Conservation (phyloP, 2,888 invertebrate species). For the Smittia aterrima region DNA sequence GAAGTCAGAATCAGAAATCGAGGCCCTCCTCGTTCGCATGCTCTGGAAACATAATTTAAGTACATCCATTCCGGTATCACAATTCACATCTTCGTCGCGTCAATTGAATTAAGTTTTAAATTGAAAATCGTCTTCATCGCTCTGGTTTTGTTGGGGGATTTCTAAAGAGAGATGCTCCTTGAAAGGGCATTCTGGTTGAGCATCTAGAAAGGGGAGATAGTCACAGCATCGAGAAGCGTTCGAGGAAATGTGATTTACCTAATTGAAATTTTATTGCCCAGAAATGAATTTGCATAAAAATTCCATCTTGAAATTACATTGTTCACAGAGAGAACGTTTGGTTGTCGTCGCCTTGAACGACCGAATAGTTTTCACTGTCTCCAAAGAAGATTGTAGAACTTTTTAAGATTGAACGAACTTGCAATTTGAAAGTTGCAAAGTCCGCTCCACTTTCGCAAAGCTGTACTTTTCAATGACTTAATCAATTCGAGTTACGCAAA, state of each 20-base stretch:
- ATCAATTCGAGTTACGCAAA: not conserved
- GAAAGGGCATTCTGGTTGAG: not conserved
- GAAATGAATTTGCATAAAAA: constrained; percentile 39
- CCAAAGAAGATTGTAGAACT: no score
- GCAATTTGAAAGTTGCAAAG: no score
- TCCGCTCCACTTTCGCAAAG: not conserved
- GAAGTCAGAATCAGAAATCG: not conserved
- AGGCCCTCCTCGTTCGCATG: not conserved
- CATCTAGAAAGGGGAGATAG: not conserved
- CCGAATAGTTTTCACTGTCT: not conserved
- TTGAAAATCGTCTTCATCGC: constrained; percentile 28
- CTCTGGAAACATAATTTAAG: not conserved
- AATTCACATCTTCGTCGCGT: not conserved
- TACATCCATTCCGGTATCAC: constrained; percentile 39
- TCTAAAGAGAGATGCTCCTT: not conserved
- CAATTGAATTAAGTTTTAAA: constrained; percentile 41
- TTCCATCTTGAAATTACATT: constrained; percentile 39
- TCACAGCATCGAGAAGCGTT: not conserved
- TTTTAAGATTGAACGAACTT: no score
- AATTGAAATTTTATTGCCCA: constrained; percentile 37
- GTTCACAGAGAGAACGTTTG: not conserved
- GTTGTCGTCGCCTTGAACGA: not conserved
- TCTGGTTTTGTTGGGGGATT: not conserved
- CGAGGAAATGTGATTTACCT: constrained; percentile 32
- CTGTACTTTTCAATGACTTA: not conserved